These are phyloP conservation scores for Horisme vitalbata DNA, from an alignment of 2,888 invertebrate species.

Conservation along the genomic window DNA sequence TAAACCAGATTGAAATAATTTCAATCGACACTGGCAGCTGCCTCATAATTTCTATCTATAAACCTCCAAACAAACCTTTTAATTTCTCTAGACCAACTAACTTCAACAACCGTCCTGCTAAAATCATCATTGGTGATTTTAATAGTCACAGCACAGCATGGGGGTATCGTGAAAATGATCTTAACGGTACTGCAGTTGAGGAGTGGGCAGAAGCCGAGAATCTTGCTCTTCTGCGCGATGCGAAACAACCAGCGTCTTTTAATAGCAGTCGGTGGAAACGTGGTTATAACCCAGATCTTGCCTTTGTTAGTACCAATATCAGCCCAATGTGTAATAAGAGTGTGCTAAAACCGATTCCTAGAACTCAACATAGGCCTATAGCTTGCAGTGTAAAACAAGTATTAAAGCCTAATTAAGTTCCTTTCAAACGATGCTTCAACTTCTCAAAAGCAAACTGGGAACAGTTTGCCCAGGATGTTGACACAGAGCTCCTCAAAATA, in stretches of 20 bases:
- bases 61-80: no score
- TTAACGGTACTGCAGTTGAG: not conserved
- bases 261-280: constrained; percentile 7
- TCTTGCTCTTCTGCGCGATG: not conserved
- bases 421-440: constrained; percentile 14
- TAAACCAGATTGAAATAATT: no score
- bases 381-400: not conserved
- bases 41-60: no score
- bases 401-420: not conserved
- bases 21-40: no score
- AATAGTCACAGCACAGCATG: constrained; percentile 2
- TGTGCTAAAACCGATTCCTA: not conserved
- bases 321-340: not conserved
- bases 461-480: not conserved
- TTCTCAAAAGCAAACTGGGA: constrained; percentile 3
- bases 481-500: not conserved
- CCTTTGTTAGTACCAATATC: constrained; percentile 4
- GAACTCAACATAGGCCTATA: constrained; percentile 9
- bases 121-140: not conserved
- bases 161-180: not conserved
- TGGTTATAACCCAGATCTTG: not conserved
- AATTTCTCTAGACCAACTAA: not conserved
- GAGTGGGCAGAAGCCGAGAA: not conserved
- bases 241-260: constrained; percentile 11
- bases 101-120: not conserved